Evolutionary conservation across 2,113 vertebrate genomes (phyloP), one percentile per base, ranked within the genome.

Genomic region (Phainopepla nitens): DNA sequence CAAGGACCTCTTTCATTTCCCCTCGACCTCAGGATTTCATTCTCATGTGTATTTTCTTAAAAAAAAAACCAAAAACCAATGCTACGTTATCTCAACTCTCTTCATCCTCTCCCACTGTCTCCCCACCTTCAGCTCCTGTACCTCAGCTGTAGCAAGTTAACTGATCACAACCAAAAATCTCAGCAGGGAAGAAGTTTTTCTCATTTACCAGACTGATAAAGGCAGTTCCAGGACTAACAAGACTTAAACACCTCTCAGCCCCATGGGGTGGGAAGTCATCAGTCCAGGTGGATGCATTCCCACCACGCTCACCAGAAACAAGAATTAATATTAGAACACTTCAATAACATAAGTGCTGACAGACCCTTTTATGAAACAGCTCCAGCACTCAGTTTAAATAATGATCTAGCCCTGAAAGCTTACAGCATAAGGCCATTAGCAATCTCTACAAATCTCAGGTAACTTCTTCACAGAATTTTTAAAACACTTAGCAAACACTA

Each of bases 351-450:
- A 50, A 61, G 44, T 69, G 36, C 44, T 97, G 81, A 79, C 81
- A 95, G 45, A 89, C 33, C 61, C 45, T 91, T 76, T 85, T 94
- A 96, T 50, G 61, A 84, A 91, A 68, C 49, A 65, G 81, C 62
- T 87, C 73, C 60, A 87, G 33, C 57, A 73, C 42, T 18, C 35
- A 41, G 10, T 73, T 91, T 71, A 76, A 94, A 77, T 60, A 87
- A 49, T 21, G 68, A 82, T 29, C 31, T 20, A 72, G 23, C 21
- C 23, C 78, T 42, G 31, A 89, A 72, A 91, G 1, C 9, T 76
- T 41, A 57, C 33, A 90, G 53, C 50, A 33, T 39, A 66, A 66
- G 9, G 57, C 51, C 54, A 50, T 93, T 61, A 68, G 61, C 54
- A 90, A 70, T 54, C 70, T 39, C 54, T n/a, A 39, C 56, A 89